Base-by-base conservation (phyloP, 2,888 invertebrate genomes). In the Drosophila cognata region DNA sequence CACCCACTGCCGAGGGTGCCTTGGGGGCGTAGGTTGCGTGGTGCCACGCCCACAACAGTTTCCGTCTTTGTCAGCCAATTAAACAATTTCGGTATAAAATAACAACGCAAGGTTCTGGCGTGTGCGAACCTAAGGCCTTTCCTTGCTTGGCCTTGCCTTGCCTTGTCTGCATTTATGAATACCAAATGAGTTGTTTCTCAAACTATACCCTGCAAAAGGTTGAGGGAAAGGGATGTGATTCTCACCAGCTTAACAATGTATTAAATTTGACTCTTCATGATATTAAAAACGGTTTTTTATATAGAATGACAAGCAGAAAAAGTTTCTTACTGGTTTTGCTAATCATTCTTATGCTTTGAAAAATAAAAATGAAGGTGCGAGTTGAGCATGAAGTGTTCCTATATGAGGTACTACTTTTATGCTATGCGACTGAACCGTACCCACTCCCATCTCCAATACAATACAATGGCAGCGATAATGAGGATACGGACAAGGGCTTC, bases 71-170 rank as follows among this genome's bases (percentile, higher is more conserved):
- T 86, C 79, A 84, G 85, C 85, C 90, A 86, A 86, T 86, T 86
- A 86, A 90, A 83, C 90, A 90, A 86, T 89, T 85, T 85, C 74
- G 80, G 78, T 70, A 77, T 69, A 60, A 88, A 81, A 74, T 63
- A 68, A 81, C 78, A 73, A 81, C 62, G 59, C 61, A 51, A 66
- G 81, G 56, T 52, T 63, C 64, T 59, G 67, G 71, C 68, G 64
- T 61, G 68, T 77, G 85, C 82, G 58, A 71, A 67, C 81, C 71
- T 71, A 71, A 81, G 74, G 77, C 70, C 25, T 21, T 46, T 25
- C 72, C 56, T 56, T 38, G 56, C n/a, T 67, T 80, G 5, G 16
- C 35, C 50, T 48, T 36, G 36, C 65, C 48, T 18, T 46, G 46
- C 16, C 38, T 16, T 38, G 41, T 21, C 75, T 79, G 72, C 81